phyloP scores from a whole-genome alignment of 1,140 invertebrate species.

The Drosophila ananassae region DNA sequence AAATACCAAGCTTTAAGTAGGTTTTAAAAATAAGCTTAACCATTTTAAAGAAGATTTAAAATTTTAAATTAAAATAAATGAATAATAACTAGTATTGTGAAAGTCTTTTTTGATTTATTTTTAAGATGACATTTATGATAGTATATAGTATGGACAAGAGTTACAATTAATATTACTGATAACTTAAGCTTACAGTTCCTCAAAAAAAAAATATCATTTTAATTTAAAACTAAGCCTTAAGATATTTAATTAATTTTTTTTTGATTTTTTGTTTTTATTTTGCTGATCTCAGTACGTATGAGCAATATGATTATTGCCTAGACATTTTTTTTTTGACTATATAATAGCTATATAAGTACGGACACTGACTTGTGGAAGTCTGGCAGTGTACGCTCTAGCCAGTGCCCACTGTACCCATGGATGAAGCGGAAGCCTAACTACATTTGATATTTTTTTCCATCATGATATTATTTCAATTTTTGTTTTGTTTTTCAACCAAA shows the following conservation, averaged over 20 bases:
- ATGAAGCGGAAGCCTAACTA: slow-evolving; percentile 45
- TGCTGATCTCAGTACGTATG: slow-evolving; percentile 64
- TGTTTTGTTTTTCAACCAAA: neutral
- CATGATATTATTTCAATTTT: slow-evolving; percentile 15
- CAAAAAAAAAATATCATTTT: slow-evolving; percentile 37
- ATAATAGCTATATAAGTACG: slow-evolving; percentile 45
- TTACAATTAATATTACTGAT: slow-evolving; percentile 36
- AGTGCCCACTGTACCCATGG: slow-evolving; percentile 31
- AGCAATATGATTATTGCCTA: slow-evolving; percentile 70
- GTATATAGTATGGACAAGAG: slow-evolving; percentile 36
- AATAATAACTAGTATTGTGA: neutral
- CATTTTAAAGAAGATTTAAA: neutral
- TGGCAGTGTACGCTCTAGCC: slow-evolving; percentile 26
- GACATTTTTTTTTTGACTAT: slow-evolving; percentile 61
- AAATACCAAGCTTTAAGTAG: neutral
- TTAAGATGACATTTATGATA: slow-evolving; percentile 50
- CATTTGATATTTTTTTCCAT: slow-evolving; percentile 51
- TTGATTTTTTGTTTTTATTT: neutral
- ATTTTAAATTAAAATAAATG: neutral
- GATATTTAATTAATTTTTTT: slow-evolving; percentile 16
- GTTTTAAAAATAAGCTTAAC: neutral
- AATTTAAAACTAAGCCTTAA: slow-evolving; percentile 19
- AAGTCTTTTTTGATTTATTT: slow-evolving; percentile 71
- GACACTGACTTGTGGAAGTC: slow-evolving; percentile 63
- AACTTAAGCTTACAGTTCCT: slow-evolving; percentile 42